Evolutionary conservation across 2,797 vertebrate genomes (phyloP).

Genomic region (Coilia nasus): DNA sequence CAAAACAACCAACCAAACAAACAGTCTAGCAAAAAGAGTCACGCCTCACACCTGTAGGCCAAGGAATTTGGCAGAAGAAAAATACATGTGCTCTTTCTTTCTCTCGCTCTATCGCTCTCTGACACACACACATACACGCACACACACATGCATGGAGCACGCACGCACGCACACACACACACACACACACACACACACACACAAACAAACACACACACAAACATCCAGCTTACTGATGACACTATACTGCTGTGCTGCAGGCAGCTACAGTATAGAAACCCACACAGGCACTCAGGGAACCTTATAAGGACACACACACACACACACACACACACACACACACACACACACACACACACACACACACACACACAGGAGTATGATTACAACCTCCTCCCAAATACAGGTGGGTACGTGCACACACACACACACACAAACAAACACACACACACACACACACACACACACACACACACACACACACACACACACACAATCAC

Average conservation of each 20-base stretch:
- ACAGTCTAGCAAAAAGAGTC: neutral
- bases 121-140: neutral
- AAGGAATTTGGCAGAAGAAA: constrained; percentile 30
- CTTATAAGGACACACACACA: neutral
- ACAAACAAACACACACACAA: neutral
- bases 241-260: neutral
- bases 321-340: constrained; percentile 14
- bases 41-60: constrained; percentile 37
- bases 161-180: neutral
- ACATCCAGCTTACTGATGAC: neutral
- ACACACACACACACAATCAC: constrained; percentile 38
- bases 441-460: constrained; percentile 21
- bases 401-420: constrained; percentile 32
- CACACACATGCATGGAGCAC: neutral
- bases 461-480: constrained; percentile 22
- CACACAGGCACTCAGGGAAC: constrained; percentile 3
- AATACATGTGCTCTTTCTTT: constrained; percentile 42
- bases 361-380: too few species aligned
- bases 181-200: constrained; percentile 6
- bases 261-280: neutral
- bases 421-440: neutral
- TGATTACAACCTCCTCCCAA: constrained; percentile 20
- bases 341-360: too few species aligned
- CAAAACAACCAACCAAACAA: constrained; percentile 3
- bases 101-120: neutral